These are phyloP conservation scores for Sciaenops ocellatus DNA, from an alignment of 2,797 vertebrate genomes.

Conservation along the genomic window DNA sequence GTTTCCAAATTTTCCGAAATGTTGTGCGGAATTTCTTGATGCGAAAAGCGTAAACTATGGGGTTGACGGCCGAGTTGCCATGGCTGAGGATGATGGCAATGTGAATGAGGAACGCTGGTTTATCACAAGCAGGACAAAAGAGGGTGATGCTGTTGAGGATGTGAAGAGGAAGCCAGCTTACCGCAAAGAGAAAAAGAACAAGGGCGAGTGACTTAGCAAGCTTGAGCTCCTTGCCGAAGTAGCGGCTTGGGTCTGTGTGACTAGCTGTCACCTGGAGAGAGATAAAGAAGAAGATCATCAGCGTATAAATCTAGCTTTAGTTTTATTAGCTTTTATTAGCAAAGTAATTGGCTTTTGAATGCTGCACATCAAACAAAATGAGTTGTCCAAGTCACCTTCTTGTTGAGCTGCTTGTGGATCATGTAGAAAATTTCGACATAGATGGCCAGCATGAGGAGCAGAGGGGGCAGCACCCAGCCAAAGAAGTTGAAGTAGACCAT, in stretches of 20 bases:
- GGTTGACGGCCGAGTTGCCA: constrained; percentile 97
- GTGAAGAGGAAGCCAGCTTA: constrained; percentile 98
- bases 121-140: constrained; percentile 87
- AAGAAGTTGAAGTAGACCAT: constrained; percentile 99
- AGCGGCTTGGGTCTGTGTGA: constrained; percentile 91
- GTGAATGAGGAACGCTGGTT: constrained; percentile 86
- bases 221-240: constrained; percentile 96
- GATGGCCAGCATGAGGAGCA: constrained; percentile 94
- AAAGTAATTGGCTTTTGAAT: neutral
- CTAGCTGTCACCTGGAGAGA: constrained; percentile 84
- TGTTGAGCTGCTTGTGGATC: constrained; percentile 96
- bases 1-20: constrained; percentile 95
- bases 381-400: constrained; percentile 78
- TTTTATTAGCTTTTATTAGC: neutral
- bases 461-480: constrained; percentile 94
- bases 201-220: constrained; percentile 96
- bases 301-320: neutral
- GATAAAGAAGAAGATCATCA: constrained; percentile 29
- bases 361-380: neutral
- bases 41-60: constrained; percentile 95
- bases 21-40: constrained; percentile 96
- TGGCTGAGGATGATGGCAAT: constrained; percentile 96
- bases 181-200: constrained; percentile 94
- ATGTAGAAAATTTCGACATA: constrained; percentile 98
- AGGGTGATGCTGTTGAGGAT: constrained; percentile 95